Base-by-base conservation (phyloP, 2,888 invertebrate genomes). In the Gastracanthus pulcherrimus region DNA sequence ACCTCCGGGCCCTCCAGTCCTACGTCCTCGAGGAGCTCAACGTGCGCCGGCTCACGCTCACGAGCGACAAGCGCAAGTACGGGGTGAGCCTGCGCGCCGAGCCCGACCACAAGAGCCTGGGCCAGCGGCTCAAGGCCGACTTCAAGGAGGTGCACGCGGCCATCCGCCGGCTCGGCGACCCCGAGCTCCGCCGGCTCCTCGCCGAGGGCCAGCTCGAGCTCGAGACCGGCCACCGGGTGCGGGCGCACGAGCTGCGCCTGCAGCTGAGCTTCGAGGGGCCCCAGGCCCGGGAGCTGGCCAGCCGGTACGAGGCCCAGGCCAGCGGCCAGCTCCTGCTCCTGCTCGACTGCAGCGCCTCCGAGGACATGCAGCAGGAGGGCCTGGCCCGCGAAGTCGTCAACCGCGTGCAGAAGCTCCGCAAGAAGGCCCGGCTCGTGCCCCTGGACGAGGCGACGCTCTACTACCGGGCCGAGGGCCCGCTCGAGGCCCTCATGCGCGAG, bases 21-120 rank as follows among this genome's bases (percentile, higher is more conserved):
- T 99, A 99, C 90, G 96, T 99, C 77, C 91, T 97, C 13, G 97
- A 97, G 90, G 99, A 99, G 92, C 93, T 99, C 88, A 99, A 99
- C 91, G 96, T 99, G 0, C 95, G 96, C 81, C 94, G 94, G 86
- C 92, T 99, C 75, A 96, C 96, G 0, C 93, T 97, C 0, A 97
- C 98, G 2, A 95, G 95, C 55, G 97, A 99, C 88, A 99, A 98
- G 92, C 94, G 96, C 85, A 97, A 96, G 87, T 99, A 98, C 92
- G 98, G 98, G 2, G 97, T 99, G 34, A 95, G 95, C 4, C 91
- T 99, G 71, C 94, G 96, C 87, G 99, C 98, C 0, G 98, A 99
- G 89, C 98, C 99, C 0, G 98, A 99, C 92, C 97, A 98, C 91
- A 98, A 97, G 92, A 93, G 95, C 36, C 94, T 99, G 99, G 0